phyloP scores from a whole-genome alignment of 2,797 vertebrate species.

The Myiotriccus ornatus region DNA sequence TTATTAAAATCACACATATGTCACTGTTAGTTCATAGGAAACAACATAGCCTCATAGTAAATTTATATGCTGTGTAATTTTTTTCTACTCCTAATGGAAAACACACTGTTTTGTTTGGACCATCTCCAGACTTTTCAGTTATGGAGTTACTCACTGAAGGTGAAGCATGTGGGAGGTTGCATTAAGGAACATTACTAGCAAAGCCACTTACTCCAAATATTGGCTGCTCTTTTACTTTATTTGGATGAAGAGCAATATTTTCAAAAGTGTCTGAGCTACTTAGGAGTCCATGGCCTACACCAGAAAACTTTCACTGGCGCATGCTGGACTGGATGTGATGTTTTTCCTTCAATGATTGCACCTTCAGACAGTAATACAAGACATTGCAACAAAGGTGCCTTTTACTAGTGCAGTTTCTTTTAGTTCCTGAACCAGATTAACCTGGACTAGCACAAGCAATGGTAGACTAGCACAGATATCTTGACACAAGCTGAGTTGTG shows the following conservation, averaged over 20 bases:
- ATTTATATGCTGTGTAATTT: neutral
- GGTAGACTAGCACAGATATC: neutral
- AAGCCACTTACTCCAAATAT: slow-evolving; percentile 25
- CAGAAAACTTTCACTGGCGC: neutral
- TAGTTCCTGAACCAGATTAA: neutral
- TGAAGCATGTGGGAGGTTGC: slow-evolving; percentile 39
- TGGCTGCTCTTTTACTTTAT: slow-evolving; percentile 50
- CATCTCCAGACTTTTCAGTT: neutral
- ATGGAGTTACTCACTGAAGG: slow-evolving; percentile 13
- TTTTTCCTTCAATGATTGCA: slow-evolving; percentile 1
- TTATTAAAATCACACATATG: slow-evolving; percentile 37
- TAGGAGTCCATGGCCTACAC: neutral
- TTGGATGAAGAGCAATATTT: slow-evolving; percentile 45
- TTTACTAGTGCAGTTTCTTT: neutral
- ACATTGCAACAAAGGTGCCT: neutral
- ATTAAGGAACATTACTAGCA: slow-evolving; percentile 22
- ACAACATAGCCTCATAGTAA: slow-evolving; percentile 14
- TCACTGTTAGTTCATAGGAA: slow-evolving; percentile 27
- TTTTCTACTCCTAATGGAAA: slow-evolving; percentile 52
- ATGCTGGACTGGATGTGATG: neutral
- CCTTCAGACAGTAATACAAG: neutral
- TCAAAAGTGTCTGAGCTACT: slow-evolving; percentile 12
- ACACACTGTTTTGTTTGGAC: slow-evolving; percentile 49
- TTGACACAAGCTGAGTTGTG: neutral
- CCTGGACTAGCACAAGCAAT: neutral